Conservation (phyloP, 2,888 invertebrate species). For the Hyposoter didymator region DNA sequence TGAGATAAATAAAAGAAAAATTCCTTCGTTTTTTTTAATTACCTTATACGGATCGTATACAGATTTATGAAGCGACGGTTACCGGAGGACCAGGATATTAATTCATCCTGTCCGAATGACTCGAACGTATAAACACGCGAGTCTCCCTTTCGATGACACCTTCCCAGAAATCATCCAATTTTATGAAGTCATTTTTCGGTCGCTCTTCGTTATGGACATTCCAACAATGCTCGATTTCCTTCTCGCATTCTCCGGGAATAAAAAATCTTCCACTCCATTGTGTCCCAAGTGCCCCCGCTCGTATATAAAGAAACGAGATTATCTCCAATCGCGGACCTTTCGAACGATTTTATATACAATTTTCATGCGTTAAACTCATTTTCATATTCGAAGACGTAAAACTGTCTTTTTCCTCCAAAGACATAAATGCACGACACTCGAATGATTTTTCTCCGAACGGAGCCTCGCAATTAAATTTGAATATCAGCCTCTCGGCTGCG, state of each 20-base stretch:
- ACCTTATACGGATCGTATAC: neutral
- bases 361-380: neutral
- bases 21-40: conserved; percentile 12
- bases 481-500: neutral
- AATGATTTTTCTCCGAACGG: neutral
- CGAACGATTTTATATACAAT: conserved; percentile 15
- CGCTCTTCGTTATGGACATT: conserved; percentile 40
- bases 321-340: conserved; percentile 16
- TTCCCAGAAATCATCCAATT: conserved; percentile 70
- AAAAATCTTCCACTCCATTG: conserved; percentile 57
- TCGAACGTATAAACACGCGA: conserved; percentile 11
- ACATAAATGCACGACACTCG: conserved; percentile 2
- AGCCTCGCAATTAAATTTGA: conserved; percentile 16
- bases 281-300: conserved; percentile 64
- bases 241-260: conserved; percentile 30
- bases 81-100: conserved; percentile 10
- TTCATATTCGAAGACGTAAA: conserved; percentile 7
- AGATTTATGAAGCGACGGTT: conserved; percentile 2
- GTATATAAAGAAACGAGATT: conserved; percentile 12
- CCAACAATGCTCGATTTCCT: conserved; percentile 44
- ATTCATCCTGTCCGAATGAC: conserved; percentile 28
- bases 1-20: conserved; percentile 21
- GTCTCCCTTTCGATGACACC: conserved; percentile 62
- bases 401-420: neutral
- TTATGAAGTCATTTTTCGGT: conserved; percentile 73